A percentile compares a stretch with the other conserved stretches of the same genome.
These are phyloP conservation scores for Drosophila merina DNA, from an alignment of 2,888 invertebrate genomes.

Conservation along the genomic window DNA sequence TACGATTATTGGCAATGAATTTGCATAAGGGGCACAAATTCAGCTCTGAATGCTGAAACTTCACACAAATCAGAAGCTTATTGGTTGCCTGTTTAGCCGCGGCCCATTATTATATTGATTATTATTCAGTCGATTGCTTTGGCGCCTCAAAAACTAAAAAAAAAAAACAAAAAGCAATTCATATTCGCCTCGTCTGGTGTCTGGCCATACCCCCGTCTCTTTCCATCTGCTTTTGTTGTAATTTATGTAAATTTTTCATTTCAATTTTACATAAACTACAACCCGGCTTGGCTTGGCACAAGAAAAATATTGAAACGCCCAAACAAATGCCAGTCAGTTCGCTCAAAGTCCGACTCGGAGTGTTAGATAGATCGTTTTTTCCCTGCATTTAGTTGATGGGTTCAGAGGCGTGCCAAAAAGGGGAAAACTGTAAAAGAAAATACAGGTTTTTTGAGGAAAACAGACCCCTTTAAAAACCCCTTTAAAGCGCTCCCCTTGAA, in stretches of 20 bases:
- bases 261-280: constrained; percentile 33
- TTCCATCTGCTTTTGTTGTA: constrained; percentile 33
- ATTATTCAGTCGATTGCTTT: constrained; percentile 56
- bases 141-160: constrained; percentile 44
- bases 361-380: constrained; percentile 30
- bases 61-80: constrained; percentile 77
- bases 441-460: neutral
- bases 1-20: constrained; percentile 67
- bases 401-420: neutral
- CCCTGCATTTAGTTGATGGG: constrained; percentile 29
- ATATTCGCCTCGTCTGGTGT: constrained; percentile 24
- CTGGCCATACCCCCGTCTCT: neutral
- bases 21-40: constrained; percentile 54
- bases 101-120: constrained; percentile 67
- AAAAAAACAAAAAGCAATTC: constrained; percentile 8
- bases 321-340: constrained; percentile 66
- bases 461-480: neutral
- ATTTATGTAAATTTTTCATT: constrained; percentile 64
- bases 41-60: constrained; percentile 63
- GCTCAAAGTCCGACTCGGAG: constrained; percentile 5
- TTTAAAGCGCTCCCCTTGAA: neutral
- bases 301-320: constrained; percentile 67
- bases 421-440: neutral
- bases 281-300: constrained; percentile 13
- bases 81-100: constrained; percentile 64